These are phyloP conservation scores for Sphaerophoria rueppellii DNA, from an alignment of 2,888 invertebrate genomes.

Conservation along the genomic window DNA sequence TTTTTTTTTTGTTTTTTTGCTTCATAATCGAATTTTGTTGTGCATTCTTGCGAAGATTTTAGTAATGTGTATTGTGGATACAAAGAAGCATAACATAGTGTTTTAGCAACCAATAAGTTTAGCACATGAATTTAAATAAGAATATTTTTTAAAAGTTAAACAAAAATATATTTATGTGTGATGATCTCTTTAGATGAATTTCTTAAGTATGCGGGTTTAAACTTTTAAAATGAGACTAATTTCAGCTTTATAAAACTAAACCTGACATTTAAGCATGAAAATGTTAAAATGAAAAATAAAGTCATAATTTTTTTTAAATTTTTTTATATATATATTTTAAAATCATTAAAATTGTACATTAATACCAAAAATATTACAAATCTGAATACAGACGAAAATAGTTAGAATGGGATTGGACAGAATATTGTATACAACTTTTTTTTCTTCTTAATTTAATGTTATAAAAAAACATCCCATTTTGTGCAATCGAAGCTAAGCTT, in stretches of 20 bases:
- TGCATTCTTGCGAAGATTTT: constrained; percentile 44
- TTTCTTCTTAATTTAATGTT: constrained; percentile 25
- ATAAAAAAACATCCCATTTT: constrained; percentile 35
- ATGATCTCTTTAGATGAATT: no score
- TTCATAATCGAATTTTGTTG: constrained; percentile 1
- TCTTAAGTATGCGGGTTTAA: no score
- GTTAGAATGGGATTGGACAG: constrained; percentile 61
- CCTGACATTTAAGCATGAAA: no score
- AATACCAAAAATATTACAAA: constrained; percentile 69
- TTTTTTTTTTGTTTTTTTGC: constrained; percentile 54
- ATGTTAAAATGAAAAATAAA: constrained; percentile 43
- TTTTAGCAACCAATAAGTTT: constrained; percentile 51
- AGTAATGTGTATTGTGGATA: constrained; percentile 14
- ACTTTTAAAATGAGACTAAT: no score
- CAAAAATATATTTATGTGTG: no score
- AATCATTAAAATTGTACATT: constrained; percentile 68
- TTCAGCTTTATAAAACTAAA: no score
- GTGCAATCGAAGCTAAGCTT: constrained; percentile 52
- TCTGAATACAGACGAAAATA: constrained; percentile 69
- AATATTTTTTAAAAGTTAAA: not conserved
- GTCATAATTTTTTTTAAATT: constrained; percentile 10
- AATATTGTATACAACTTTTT: constrained; percentile 53
- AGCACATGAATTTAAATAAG: constrained; percentile 23
- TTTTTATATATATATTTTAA: constrained; percentile 46
- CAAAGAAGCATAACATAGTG: constrained; percentile 36